phyloP scores from a whole-genome alignment of 2,797 vertebrate genomes.

The Botia almorhae region DNA sequence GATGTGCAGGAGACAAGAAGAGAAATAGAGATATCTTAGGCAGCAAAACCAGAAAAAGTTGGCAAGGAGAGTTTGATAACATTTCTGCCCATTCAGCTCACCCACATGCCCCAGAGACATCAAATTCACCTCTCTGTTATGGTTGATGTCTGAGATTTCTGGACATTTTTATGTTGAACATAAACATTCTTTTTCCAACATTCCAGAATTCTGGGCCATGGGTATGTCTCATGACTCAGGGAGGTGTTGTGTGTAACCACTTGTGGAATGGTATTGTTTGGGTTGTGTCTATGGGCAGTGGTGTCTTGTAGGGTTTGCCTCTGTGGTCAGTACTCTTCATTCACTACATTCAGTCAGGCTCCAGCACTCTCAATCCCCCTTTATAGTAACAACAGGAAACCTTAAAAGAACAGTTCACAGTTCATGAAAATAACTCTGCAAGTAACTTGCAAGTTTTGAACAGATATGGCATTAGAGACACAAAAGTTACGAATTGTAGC shows the following conservation, averaged over 20 bases:
- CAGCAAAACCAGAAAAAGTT: background rate
- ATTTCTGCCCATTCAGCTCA: background rate
- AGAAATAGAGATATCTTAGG: constrained; percentile 15
- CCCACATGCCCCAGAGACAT: background rate
- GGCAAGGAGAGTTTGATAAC: constrained; percentile 1
- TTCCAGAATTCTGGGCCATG: constrained; percentile 30
- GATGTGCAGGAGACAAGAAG: constrained; percentile 35
- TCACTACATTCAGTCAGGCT: constrained; percentile 12
- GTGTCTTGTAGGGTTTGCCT: constrained; percentile 29
- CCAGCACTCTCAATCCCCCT: background rate
- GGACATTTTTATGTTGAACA: background rate
- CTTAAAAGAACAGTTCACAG: background rate
- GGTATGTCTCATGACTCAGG: constrained; percentile 35
- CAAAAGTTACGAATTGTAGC: too few relatives aligned
- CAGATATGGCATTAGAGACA: too few relatives aligned
- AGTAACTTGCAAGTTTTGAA: too few relatives aligned
- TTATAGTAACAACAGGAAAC: background rate
- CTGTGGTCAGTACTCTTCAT: constrained; percentile 29
- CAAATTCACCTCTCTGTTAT: background rate
- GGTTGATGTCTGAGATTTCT: constrained; percentile 30
- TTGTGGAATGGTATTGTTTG: constrained; percentile 50
- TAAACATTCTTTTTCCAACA: constrained; percentile 27
- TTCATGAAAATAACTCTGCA: too few relatives aligned
- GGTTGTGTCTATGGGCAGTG: constrained; percentile 42
- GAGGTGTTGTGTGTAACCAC: constrained; percentile 48